Evolutionary conservation across 2,888 invertebrate species (phyloP), one percentile per base, ranked within the genome.

Genomic region (Drosophila neotestacea): DNA sequence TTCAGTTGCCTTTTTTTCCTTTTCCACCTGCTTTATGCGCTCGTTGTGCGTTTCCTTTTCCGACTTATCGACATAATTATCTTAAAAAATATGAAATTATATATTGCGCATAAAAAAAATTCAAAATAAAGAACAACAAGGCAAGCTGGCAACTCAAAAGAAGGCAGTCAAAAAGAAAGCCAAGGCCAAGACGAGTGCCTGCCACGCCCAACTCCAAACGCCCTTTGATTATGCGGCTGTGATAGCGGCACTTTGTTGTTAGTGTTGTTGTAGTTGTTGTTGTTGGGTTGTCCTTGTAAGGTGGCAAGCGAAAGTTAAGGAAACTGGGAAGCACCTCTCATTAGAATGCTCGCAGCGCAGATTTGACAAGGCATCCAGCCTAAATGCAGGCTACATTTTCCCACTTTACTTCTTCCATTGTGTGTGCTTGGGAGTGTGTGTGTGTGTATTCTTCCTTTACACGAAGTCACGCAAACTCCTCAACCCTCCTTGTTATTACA

Each of bases 41-140:
- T 47, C 61, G 75, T 61, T 68, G 69, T 78, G 80, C 80, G 74
- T 77, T 85, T 55, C 88, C 84, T 88, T 80, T 79, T 70, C 73
- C 81, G 85, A 87, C 89, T 85, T 85, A 89, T 89, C 89, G 85
- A 87, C 85, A 79, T 85, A 85, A 89, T 89, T 87, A 89, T 85
- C 87, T 89, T 87, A 84, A 87, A 84, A 88, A 86, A 88, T 86
- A 84, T 84, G 88, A 84, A 84, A 84, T 83, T 86, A 80, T 88
- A 86, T 83, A 80, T 65, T 34, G 58, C 13, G 39, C 73, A 64
- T 66, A 79, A 65, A 75, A 67, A 70, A 80, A 48, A 52, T n/a
- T 36, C 27, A 52, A 28, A 55, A 69, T 69, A 76, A 82, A 70
- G 51, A 81, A 44, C 50, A 50, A 54, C 62, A 44, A 55, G 62